phyloP scores from a whole-genome alignment of 1,140 invertebrate species.

The Anagrus nilaparvatae region DNA sequence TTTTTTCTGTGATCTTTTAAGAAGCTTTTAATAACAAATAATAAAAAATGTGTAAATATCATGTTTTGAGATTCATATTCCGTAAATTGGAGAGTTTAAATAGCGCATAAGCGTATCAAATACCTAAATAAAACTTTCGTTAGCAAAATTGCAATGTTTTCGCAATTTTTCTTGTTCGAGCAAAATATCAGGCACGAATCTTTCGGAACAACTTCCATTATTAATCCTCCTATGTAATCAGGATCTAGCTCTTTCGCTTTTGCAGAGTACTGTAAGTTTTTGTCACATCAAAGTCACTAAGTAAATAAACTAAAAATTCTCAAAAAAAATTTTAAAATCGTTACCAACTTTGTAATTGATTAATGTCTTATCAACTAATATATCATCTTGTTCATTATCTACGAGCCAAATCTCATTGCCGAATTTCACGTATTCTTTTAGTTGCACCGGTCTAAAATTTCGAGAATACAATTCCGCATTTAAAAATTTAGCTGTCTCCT shows the following conservation, averaged over 20 bases:
- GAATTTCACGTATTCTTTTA: conserved; percentile 83
- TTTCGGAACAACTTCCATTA: conserved; percentile 75
- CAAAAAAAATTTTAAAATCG: conserved; percentile 2
- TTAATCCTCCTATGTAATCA: conserved; percentile 69
- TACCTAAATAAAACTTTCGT: conserved; percentile 55
- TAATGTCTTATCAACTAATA: conserved; percentile 32
- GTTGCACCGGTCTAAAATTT: conserved; percentile 80
- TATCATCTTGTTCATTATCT: conserved; percentile 39
- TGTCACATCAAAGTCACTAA: neutral
- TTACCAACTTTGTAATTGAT: conserved; percentile 40
- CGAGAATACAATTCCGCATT: conserved; percentile 71
- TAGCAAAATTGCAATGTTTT: conserved; percentile 77
- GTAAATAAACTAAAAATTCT: conserved; percentile 1
- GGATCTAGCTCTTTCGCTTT: conserved; percentile 58
- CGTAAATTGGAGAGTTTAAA: no score
- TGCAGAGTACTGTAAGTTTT: conserved; percentile 56
- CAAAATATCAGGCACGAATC: conserved; percentile 90
- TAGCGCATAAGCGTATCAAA: no score
- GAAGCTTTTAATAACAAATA: conserved; percentile 30
- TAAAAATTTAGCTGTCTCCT: conserved; percentile 66
- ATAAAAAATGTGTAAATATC: conserved; percentile 17
- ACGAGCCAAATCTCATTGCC: conserved; percentile 62
- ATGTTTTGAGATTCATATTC: no score
- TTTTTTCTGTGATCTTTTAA: conserved; percentile 46
- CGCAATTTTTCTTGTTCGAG: conserved; percentile 82